Evolutionary conservation across 2,797 vertebrate species (phyloP), one percentile per base, ranked within the genome.

Genomic region (Rhinichthys osculus): DNA sequence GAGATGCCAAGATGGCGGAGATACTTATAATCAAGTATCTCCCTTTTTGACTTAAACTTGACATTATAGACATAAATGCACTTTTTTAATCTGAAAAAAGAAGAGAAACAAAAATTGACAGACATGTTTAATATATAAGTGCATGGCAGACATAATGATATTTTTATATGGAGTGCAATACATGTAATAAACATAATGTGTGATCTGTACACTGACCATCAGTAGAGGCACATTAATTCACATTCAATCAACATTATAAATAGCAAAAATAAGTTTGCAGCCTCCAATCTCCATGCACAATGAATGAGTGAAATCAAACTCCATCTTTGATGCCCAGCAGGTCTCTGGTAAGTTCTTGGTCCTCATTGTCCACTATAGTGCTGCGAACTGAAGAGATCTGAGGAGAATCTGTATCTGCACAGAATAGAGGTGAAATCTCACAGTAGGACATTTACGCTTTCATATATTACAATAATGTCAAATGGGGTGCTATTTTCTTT

Each of bases 341-440:
- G 66, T 90, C 91, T 76, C 80, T 88, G 80, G 64, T 81, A 47
- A 89, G 42, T 27, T 91, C 87, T 66, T 86, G 86, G 9, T 91
- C 87, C 35, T 91, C 92, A 33, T 23, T 87, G 77, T 92, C 90
- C 74, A 89, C 73, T 33, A 88, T 85, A 82, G 85, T 89, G 84
- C 90, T 90, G 69, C 78, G 81, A 78, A 85, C 66, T 2, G 91
- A 91, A 27, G 90, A 92, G 64, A 91, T 77, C 85, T 82, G 90
- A 35, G 81, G 86, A 27, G 88, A 91, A 83, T 92, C 92, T 73
- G 89, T 87, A 50, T 90, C 90, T 91, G 88, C 17, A 73, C 47
- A 54, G 11, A 62, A 78, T 7, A 30, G 5, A 76, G 1, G 27
- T 11, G 14, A 16, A 16, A n/a, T 42, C 35, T 76, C 79, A 52